Evolutionary conservation across 35 echinoderm and acorn worm species (phyloP).

Genomic region (Hemicentrotus pulcherrimus): DNA sequence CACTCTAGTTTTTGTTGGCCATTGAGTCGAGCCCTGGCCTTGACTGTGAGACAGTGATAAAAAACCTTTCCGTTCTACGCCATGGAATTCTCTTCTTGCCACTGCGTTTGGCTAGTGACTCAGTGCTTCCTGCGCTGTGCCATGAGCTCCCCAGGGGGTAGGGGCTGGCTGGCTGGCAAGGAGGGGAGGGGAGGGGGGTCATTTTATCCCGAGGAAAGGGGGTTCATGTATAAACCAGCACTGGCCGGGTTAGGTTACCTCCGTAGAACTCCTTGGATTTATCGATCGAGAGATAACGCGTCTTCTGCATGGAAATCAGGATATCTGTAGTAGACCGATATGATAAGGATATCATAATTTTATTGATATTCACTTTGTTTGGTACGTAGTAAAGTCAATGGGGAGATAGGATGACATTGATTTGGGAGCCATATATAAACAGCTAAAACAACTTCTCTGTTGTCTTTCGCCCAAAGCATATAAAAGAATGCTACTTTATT

Average conservation of each 20-base stretch:
- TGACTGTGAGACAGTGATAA: constrained; percentile 44
- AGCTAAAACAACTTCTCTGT: background rate
- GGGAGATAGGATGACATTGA: background rate
- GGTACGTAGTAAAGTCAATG: background rate
- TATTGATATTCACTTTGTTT: background rate
- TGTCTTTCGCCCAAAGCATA: background rate
- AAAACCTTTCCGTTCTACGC: constrained; percentile 31
- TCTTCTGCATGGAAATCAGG: background rate
- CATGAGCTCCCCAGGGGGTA: background rate
- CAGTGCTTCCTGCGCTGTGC: constrained; percentile 9
- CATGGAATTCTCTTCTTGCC: constrained; percentile 28
- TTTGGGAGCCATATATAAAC: background rate
- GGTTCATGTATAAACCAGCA: background rate
- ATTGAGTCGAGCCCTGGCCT: constrained; percentile 24
- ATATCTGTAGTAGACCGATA: background rate
- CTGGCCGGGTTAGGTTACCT: background rate
- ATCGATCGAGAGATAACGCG: background rate
- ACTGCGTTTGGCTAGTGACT: constrained; percentile 40
- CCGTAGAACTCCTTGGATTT: background rate
- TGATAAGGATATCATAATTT: background rate
- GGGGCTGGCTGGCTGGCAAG: background rate
- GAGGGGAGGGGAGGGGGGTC: background rate
- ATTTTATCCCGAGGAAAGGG: background rate
- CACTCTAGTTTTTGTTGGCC: constrained; percentile 24
- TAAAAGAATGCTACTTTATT: background rate